A percentile compares a stretch with the other conserved stretches of the same genome.
Evolutionary conservation across 2,797 vertebrate species (phyloP).

Genomic region (Helicolenus hilgendorfi): DNA sequence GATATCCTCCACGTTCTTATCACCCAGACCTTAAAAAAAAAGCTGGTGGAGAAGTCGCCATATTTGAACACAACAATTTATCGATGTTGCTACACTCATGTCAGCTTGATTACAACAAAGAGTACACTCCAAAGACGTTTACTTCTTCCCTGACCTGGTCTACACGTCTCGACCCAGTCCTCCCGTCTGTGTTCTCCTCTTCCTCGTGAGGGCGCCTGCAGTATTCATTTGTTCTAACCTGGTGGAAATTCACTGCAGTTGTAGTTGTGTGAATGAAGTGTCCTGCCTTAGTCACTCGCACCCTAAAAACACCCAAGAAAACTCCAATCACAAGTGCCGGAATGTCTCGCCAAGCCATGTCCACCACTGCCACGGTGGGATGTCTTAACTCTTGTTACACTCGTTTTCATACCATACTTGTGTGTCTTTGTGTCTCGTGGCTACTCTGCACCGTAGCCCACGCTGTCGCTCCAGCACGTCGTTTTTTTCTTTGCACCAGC

Average conservation of each 20-base stretch:
- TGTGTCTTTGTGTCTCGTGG: constrained; percentile 49
- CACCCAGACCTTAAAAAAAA: constrained; percentile 85
- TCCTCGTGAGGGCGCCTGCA: constrained; percentile 39
- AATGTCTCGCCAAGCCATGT: constrained; percentile 89
- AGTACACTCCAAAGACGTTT: constrained; percentile 85
- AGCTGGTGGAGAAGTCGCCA: constrained; percentile 72
- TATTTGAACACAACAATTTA: constrained; percentile 59
- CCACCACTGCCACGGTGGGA: constrained; percentile 77
- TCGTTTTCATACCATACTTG: constrained; percentile 65
- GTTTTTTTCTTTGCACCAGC: constrained; percentile 80
- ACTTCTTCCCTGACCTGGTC: constrained; percentile 70
- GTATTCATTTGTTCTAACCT: constrained; percentile 25
- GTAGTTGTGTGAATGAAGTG: constrained; percentile 66
- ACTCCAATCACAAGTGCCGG: constrained; percentile 90
- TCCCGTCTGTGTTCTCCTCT: constrained; percentile 37
- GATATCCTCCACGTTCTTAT: constrained; percentile 67
- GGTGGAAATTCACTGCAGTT: constrained; percentile 45
- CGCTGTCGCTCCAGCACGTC: constrained; percentile 53
- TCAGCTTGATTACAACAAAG: constrained; percentile 51
- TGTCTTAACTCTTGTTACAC: constrained; percentile 85
- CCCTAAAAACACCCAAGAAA: constrained; percentile 65
- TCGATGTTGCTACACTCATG: constrained; percentile 51
- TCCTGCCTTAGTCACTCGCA: constrained; percentile 79
- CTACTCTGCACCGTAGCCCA: constrained; percentile 55
- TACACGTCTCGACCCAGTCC: constrained; percentile 34